Percentiles rank a stretch among this genome's conserved stretches.
Evolutionary conservation across 2,797 vertebrate species (phyloP).

Genomic region (Pipistrellus pipistrellus): DNA sequence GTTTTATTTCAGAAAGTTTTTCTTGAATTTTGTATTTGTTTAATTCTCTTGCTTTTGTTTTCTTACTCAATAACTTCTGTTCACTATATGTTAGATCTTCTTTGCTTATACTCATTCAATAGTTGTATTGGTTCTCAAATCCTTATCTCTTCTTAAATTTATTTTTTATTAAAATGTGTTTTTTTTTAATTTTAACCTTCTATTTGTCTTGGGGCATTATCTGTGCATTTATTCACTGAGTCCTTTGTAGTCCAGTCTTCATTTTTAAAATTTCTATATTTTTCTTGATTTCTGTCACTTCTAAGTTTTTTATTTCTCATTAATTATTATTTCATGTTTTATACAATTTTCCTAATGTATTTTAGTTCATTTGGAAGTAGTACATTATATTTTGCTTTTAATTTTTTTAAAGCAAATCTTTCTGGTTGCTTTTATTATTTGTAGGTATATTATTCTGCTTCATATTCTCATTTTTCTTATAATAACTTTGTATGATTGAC

Average conservation of each 20-base stretch:
- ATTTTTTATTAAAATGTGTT: background rate
- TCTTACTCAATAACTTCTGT: background rate
- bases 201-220: slow-evolving; percentile 6
- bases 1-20: background rate
- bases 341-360: background rate
- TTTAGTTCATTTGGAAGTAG: slow-evolving; percentile 18
- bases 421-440: slow-evolving; percentile 24
- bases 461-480: slow-evolving; percentile 34
- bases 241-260: background rate
- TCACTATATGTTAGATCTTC: background rate
- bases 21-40: background rate
- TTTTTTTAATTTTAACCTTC: background rate
- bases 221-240: background rate
- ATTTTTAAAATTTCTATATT: slow-evolving; percentile 1
- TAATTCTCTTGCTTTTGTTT: background rate
- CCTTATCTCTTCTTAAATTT: slow-evolving; percentile 29
- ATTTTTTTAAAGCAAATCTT: background rate
- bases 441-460: background rate
- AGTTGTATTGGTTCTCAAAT: slow-evolving; percentile 22
- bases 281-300: background rate
- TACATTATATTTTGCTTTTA: background rate
- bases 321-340: background rate
- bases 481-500: slow-evolving; percentile 43
- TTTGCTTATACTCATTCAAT: background rate
- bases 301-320: slow-evolving; percentile 30